A percentile compares a stretch with the other conserved stretches of the same genome.
phyloP scores from a whole-genome alignment of 2,113 vertebrate species.

The Grammomys dolichurus region DNA sequence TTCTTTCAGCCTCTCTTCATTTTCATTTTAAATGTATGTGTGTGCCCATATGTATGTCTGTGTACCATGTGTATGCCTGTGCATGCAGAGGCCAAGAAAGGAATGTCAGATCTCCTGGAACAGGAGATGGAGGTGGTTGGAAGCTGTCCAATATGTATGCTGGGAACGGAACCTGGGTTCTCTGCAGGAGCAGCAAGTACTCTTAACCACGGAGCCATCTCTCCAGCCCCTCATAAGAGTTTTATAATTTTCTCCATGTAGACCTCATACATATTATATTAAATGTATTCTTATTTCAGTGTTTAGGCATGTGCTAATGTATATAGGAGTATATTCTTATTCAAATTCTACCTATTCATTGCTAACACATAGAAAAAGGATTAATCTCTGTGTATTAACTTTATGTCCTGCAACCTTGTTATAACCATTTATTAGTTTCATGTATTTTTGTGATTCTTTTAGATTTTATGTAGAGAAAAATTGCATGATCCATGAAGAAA shows the following conservation, averaged over 20 bases:
- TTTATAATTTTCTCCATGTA: conserved; percentile 19
- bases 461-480: conserved; percentile 22
- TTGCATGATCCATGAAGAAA: not conserved
- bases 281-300: not conserved
- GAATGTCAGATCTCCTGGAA: not conserved
- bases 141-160: not conserved
- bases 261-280: not conserved
- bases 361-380: not conserved
- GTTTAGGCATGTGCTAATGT: not conserved
- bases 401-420: not conserved
- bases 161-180: not conserved
- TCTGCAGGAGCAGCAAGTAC: not conserved
- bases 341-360: conserved; percentile 31
- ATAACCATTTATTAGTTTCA: not conserved
- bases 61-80: not conserved
- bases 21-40: not conserved
- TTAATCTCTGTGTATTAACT: conserved; percentile 5
- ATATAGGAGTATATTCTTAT: not conserved
- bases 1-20: not conserved
- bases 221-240: not conserved
- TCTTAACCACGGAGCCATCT: not conserved
- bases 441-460: not conserved
- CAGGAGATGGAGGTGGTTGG: not conserved
- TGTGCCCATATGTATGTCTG: not conserved
- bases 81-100: not conserved